These are phyloP conservation scores for Gallinago stenura DNA, from an alignment of 2,797 vertebrate species.

Conservation along the genomic window DNA sequence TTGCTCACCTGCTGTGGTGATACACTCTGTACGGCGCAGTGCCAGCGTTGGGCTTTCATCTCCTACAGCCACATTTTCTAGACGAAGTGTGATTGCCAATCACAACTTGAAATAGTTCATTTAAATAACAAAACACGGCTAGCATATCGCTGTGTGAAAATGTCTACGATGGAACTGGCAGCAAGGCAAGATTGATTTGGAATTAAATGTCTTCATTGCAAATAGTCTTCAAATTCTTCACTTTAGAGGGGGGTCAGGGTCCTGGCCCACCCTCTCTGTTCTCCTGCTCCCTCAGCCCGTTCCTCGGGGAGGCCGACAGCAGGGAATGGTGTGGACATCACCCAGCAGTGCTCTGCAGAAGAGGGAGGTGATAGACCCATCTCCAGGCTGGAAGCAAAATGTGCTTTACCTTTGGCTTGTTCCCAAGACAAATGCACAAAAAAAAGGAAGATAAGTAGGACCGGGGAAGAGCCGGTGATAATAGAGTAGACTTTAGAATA, in stretches of 20 bases:
- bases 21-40: neutral
- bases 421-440: neutral
- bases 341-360: neutral
- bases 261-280: neutral
- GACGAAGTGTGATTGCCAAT: neutral
- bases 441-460: neutral
- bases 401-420: neutral
- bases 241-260: neutral
- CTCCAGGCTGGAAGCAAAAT: neutral
- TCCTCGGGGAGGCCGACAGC: neutral
- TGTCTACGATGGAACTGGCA: neutral
- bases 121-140: neutral
- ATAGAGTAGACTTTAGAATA: neutral
- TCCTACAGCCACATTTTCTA: neutral
- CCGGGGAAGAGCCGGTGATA: neutral
- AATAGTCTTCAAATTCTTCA: neutral
- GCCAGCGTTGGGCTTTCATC: neutral
- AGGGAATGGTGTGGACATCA: neutral
- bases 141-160: neutral
- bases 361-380: neutral
- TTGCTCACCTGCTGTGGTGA: neutral
- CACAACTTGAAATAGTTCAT: neutral
- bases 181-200: neutral
- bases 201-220: neutral
- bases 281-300: neutral